Base-by-base conservation (phyloP, 2,113 vertebrate species). In the Peromyscus maniculatus region DNA sequence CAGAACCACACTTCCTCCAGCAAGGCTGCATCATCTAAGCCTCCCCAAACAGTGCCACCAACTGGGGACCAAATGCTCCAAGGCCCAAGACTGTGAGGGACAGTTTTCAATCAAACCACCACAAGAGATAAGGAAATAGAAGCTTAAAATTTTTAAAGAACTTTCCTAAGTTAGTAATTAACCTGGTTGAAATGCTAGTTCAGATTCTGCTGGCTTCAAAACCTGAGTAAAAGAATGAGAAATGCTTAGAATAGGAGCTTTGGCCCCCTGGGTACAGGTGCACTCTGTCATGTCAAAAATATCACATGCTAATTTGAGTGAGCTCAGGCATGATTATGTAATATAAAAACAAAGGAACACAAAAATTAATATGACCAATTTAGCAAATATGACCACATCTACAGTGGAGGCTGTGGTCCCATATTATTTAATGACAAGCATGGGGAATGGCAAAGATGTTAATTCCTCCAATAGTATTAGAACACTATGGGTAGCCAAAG, bases 131-230 rank as follows among this genome's bases (percentile, higher is more conserved):
- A 94, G 57, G 19, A 87, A 77, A 83, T 39, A 89, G 71, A 91
- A 52, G 15, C 6, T 66, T 72, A 72, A 31, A 33, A 86, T 64
- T 3, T 79, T 87, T 74, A 83, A 87, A 79, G 72, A 94, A 82
- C 36, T 82, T 78, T 52, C 77, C 10, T 88, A 95, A 89, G 15
- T 57, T 57, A 64, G 12, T 84, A 91, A 72, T 46, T 72, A 93
- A 91, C 31, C 1, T 62, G 80, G 2, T 5, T 16, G 78, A 52
- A 46, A 86, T 69, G 19, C 33, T 69, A 87, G 43, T 84, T 94
- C 93, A 84, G 28, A 64, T 49, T 13, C 78, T 93, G 43, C 52
- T 95, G 13, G 71, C n/a, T 66, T 89, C 33, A 88, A 92, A 93
- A 82, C 11, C 9, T 82, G 16, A 78, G 33, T 87, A 93, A 87